These are phyloP conservation scores for Thymelicus acteon DNA, from an alignment of 2,888 invertebrate species.

Conservation along the genomic window DNA sequence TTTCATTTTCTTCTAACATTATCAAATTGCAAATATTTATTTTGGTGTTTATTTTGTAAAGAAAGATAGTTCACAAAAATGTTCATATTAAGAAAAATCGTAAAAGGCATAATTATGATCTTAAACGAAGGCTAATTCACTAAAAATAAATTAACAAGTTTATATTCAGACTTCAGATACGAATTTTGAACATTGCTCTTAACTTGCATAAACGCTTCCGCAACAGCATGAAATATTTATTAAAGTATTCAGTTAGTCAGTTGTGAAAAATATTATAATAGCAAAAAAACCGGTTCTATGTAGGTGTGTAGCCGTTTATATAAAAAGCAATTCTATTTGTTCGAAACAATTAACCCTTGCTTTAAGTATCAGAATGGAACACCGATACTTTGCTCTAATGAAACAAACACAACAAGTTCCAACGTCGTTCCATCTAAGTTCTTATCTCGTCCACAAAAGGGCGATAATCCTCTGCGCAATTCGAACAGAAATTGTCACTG, in stretches of 20 bases:
- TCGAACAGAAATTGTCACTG: conserved; percentile 31
- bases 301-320: background rate
- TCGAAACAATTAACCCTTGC: conserved; percentile 31
- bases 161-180: background rate
- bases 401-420: conserved; percentile 30
- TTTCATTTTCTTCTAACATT: too few species aligned
- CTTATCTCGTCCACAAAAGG: conserved; percentile 23
- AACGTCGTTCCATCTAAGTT: conserved; percentile 4
- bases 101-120: too few species aligned
- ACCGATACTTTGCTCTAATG: conserved; percentile 34
- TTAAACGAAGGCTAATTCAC: too few species aligned
- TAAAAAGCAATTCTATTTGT: conserved; percentile 24
- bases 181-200: too few species aligned
- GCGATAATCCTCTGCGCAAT: conserved; percentile 26
- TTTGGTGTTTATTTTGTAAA: too few species aligned
- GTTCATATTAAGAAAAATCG: too few species aligned
- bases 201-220: too few species aligned
- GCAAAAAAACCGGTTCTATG: background rate
- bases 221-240: too few species aligned
- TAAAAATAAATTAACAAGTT: too few species aligned
- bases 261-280: background rate
- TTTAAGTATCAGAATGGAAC: conserved; percentile 31
- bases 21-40: too few species aligned
- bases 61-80: too few species aligned
- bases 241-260: too few species aligned